These are phyloP conservation scores for Plectropomus leopardus DNA, from an alignment of 2,113 vertebrate genomes.

Conservation along the genomic window DNA sequence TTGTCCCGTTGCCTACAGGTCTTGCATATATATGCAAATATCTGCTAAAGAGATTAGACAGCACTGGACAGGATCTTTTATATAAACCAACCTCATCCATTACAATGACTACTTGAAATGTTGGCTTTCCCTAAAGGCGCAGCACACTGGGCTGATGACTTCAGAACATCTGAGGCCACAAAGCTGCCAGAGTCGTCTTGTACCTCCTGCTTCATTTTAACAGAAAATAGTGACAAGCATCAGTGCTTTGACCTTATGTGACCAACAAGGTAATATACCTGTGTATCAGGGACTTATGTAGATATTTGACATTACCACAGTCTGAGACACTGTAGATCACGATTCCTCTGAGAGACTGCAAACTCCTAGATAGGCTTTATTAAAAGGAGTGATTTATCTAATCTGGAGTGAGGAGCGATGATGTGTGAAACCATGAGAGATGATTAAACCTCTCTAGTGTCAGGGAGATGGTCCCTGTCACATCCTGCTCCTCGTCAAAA, in stretches of 20 bases:
- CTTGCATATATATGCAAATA: too few relatives aligned
- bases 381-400: conserved; percentile 70
- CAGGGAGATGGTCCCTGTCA: conserved; percentile 62
- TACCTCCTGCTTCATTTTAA: conserved; percentile 5
- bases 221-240: conserved; percentile 7
- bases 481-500: conserved; percentile 44
- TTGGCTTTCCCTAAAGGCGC: conserved; percentile 12
- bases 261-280: conserved; percentile 39
- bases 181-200: background rate
- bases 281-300: conserved; percentile 43
- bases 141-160: conserved; percentile 12
- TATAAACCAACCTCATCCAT: conserved; percentile 24
- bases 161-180: conserved; percentile 23
- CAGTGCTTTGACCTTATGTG: conserved; percentile 51
- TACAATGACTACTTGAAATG: background rate
- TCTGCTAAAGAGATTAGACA: too few relatives aligned
- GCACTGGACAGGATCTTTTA: conserved; percentile 7
- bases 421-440: conserved; percentile 59
- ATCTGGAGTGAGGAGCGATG: conserved; percentile 46
- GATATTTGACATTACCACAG: conserved; percentile 55
- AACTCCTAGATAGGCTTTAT: conserved; percentile 58
- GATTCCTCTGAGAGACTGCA: conserved; percentile 50
- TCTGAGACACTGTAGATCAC: conserved; percentile 35
- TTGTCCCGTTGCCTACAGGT: too few relatives aligned
- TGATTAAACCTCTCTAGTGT: conserved; percentile 64